These are phyloP conservation scores for Crocuta crocuta DNA, from an alignment of 2,113 vertebrate species.

Conservation along the genomic window DNA sequence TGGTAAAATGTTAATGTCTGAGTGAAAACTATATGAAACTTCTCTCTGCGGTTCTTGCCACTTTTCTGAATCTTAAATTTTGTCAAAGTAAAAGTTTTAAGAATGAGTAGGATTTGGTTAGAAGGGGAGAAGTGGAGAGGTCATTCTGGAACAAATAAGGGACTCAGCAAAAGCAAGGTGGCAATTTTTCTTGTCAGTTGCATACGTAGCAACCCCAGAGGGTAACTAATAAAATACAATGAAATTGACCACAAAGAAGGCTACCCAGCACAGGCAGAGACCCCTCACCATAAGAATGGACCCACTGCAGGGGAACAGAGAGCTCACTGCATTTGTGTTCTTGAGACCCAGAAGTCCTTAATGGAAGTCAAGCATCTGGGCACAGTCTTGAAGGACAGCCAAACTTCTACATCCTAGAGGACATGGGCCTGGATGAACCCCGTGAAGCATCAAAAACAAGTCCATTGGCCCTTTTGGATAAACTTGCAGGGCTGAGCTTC, in stretches of 20 bases:
- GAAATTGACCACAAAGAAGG: not conserved
- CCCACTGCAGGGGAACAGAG: rapidly evolving
- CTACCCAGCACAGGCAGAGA: not conserved
- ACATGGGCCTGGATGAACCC: not conserved
- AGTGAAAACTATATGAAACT: not conserved
- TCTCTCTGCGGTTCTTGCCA: not conserved
- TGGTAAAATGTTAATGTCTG: not conserved
- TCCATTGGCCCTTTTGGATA: not conserved
- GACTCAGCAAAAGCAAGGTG: not conserved
- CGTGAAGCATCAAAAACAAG: rapidly evolving
- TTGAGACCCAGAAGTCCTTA: not conserved
- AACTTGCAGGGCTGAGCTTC: not conserved
- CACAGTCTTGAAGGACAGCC: not conserved
- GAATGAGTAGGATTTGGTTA: not conserved
- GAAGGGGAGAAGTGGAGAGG: not conserved
- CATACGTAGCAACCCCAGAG: not conserved
- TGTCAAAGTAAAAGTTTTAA: not conserved
- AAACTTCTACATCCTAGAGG: too few species aligned
- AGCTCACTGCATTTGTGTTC: not conserved
- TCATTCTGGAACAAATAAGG: not conserved
- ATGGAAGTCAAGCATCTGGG: not conserved
- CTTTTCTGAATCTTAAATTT: conserved; percentile 9
- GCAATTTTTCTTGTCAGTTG: not conserved
- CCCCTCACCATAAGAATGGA: rapidly evolving
- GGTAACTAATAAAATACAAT: not conserved